These are phyloP conservation scores for Willisornis vidua DNA, from an alignment of 2,113 vertebrate genomes.

Conservation along the genomic window DNA sequence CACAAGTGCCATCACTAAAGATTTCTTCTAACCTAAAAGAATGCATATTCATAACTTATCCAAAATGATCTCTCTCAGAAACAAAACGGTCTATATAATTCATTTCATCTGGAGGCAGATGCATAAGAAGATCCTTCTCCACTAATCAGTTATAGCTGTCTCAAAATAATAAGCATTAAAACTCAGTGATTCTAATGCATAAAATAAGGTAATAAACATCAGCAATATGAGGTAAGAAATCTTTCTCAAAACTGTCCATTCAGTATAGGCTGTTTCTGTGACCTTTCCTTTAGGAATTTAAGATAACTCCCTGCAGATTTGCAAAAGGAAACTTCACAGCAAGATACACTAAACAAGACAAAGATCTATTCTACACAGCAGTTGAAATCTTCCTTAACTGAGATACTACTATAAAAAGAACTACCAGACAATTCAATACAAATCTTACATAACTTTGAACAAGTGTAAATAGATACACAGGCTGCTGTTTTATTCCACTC, in stretches of 20 bases:
- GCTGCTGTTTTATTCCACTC: background rate
- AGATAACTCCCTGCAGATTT: background rate
- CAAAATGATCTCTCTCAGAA: slow-evolving; percentile 1
- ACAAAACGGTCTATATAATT: background rate
- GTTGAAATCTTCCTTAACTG: background rate
- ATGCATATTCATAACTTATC: slow-evolving; percentile 13
- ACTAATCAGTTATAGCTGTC: background rate
- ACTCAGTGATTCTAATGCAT: background rate
- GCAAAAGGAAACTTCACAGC: background rate
- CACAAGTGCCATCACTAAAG: slow-evolving; percentile 28
- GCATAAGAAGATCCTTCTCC: background rate
- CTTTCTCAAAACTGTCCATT: background rate
- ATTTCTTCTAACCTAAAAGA: background rate
- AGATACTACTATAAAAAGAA: background rate
- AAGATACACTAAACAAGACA: background rate
- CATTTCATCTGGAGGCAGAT: background rate
- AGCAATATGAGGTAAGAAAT: background rate
- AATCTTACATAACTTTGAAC: slow-evolving; percentile 1
- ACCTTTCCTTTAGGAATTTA: background rate
- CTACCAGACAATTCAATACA: background rate
- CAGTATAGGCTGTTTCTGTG: background rate
- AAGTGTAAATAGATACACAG: slow-evolving; percentile 18
- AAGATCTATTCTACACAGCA: background rate
- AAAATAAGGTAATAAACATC: background rate
- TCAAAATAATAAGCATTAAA: background rate